phyloP scores from a whole-genome alignment of 2,888 invertebrate species.

The Nasonia oneida region DNA sequence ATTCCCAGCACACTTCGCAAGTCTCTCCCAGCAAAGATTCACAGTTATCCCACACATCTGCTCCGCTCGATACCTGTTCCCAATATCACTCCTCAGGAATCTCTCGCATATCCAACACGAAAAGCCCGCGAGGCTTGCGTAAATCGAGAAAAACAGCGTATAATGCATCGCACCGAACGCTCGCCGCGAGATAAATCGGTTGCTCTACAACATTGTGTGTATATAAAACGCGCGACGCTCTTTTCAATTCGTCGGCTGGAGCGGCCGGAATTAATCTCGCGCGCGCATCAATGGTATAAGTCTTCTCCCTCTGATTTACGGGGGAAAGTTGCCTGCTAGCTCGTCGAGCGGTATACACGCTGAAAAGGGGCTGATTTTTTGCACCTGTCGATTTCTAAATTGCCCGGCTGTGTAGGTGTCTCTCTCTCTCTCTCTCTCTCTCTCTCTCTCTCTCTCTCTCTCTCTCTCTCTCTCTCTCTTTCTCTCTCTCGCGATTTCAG shows the following conservation, averaged over 20 bases:
- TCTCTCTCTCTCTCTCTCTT: neutral
- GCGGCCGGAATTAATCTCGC: neutral
- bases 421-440: neutral
- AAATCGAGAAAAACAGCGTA: neutral
- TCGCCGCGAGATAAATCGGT: neutral
- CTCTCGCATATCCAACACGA: neutral
- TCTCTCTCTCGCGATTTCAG: neutral
- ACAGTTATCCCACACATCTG: neutral
- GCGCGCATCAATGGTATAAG: neutral
- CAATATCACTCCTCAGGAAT: neutral
- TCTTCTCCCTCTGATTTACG: constrained; percentile 54
- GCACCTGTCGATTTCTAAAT: constrained; percentile 51
- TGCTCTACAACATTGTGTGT: neutral
- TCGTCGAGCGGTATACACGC: neutral
- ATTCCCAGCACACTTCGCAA: no score
- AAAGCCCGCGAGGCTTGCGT: constrained; percentile 7
- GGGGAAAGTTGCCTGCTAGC: constrained; percentile 46
- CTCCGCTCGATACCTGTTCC: no score
- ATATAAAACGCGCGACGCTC: neutral
- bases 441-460: neutral
- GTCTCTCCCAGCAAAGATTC: neutral
- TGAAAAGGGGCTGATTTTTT: neutral
- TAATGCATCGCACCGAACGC: neutral
- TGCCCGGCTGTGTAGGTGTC: neutral
- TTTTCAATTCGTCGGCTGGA: constrained; percentile 7